Evolutionary conservation across 1,140 invertebrate species (phyloP), one percentile per base, ranked within the genome.

Genomic region (Trypoxylus dichotomus): DNA sequence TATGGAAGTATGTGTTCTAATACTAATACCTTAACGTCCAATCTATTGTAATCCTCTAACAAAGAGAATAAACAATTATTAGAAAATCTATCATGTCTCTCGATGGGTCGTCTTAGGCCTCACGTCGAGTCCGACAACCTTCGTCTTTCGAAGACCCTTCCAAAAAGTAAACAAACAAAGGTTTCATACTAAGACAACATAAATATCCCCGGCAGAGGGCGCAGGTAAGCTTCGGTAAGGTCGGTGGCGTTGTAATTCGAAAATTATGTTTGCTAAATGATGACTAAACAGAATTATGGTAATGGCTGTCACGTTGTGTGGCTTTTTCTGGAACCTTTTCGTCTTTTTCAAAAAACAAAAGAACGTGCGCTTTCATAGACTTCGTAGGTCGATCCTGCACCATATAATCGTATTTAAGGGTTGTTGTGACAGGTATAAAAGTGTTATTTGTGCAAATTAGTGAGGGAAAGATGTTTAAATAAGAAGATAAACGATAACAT

Each of bases 101-200:
- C 60, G 60, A 2, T 24, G 27, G 60, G 60, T 68, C 24, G 60
- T 29, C 60, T 29, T 27, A 15, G 60, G 27, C 60, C 24, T 27
- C 60, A 68, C 13, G 60, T 29, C 60, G 60, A 25, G 21, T 68
- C 60, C 13, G 60, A 68, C 60, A 68, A 68, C 27, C 60, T 68
- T 29, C 60, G 47, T 54, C 27, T 68, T 68, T 68, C 19, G 24
- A 68, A 68, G 8, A 27, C 24, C 11, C 60, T 25, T 68, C 60
- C 60, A 68, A 13, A 24, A 24, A 27, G 60, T 68, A 68, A 68
- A 68, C 60, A 68, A 68, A 68, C 60, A 68, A 68, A 68, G 60
- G 60, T 68, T 68, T 68, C 60, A 25, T 68, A 68, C 60, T 68
- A 68, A 68, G 60, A 68, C 60, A 68, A 68, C 60, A 68, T 68